phyloP scores from a whole-genome alignment of 2,888 invertebrate species.

The Tetranychus piercei region DNA sequence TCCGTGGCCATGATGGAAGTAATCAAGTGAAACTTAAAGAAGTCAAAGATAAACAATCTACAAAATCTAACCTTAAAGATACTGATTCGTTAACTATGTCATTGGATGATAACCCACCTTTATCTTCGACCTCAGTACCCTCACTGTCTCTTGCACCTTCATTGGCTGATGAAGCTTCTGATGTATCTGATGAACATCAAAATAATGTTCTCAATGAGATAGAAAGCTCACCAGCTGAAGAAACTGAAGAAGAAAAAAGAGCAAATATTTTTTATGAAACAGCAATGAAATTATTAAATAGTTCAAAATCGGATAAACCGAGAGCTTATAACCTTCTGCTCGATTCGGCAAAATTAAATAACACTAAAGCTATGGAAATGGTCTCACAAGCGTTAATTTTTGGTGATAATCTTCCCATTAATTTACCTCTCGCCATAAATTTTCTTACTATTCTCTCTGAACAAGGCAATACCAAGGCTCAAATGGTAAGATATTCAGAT shows the following conservation, averaged over 20 bases:
- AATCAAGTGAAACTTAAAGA: not conserved
- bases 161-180: not conserved
- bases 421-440: constrained; percentile 52
- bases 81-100: no score
- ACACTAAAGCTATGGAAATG: constrained; percentile 58
- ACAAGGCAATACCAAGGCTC: constrained; percentile 64
- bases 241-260: constrained; percentile 48
- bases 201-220: no score
- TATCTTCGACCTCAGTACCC: no score
- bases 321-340: constrained; percentile 53
- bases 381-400: constrained; percentile 73
- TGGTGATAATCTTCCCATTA: constrained; percentile 57
- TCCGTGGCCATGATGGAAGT: not conserved
- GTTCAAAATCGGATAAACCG: constrained; percentile 26
- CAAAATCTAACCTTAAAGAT: no score
- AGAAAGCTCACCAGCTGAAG: constrained; percentile 19
- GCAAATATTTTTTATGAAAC: constrained; percentile 48
- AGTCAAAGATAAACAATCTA: not conserved
- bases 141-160: no score
- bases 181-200: not conserved
- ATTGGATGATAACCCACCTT: no score
- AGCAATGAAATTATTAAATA: constrained; percentile 48
- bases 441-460: constrained; percentile 57
- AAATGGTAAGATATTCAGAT: constrained; percentile 45
- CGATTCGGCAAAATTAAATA: constrained; percentile 60